phyloP scores from a whole-genome alignment of 2,797 vertebrate genomes.

The Scleropages formosus region DNA sequence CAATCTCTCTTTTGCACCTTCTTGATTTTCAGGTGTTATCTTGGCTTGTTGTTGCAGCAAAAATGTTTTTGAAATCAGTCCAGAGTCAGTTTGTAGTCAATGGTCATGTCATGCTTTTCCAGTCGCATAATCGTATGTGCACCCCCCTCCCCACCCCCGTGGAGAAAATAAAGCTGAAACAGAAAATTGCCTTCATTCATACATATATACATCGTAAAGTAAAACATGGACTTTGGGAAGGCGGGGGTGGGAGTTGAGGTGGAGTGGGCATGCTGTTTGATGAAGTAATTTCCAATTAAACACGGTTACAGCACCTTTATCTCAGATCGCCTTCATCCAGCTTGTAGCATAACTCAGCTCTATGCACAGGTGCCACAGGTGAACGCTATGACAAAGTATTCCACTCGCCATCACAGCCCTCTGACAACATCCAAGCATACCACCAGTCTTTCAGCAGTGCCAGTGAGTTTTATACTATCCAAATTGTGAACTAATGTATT shows the following conservation, averaged over 20 bases:
- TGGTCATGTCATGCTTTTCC: constrained; percentile 5
- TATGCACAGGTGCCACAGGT: constrained; percentile 30
- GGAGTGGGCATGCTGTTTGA: constrained; percentile 36
- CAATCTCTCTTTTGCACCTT: neutral
- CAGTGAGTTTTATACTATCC: constrained; percentile 43
- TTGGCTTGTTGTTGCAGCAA: constrained; percentile 14
- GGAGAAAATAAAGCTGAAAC: too few relatives aligned
- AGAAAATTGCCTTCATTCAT: too few relatives aligned
- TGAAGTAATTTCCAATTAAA: constrained; percentile 46
- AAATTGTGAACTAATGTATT: constrained; percentile 57
- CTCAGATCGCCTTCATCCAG: constrained; percentile 34
- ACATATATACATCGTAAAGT: too few relatives aligned
- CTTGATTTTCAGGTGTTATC: constrained; percentile 30
- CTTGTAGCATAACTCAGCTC: constrained; percentile 25
- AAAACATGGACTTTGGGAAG: constrained; percentile 27
- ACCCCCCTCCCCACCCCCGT: constrained; percentile 26
- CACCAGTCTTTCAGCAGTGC: constrained; percentile 31
- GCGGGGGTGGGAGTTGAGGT: neutral
- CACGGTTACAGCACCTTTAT: constrained; percentile 42
- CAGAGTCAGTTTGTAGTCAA: constrained; percentile 27
- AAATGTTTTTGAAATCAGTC: constrained; percentile 25
- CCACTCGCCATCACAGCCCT: neutral
- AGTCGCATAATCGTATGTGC: constrained; percentile 25
- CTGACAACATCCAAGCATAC: neutral
- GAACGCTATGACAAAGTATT: constrained; percentile 18